These are phyloP conservation scores for Mycteria americana DNA, from an alignment of 2,797 vertebrate species.

Conservation along the genomic window DNA sequence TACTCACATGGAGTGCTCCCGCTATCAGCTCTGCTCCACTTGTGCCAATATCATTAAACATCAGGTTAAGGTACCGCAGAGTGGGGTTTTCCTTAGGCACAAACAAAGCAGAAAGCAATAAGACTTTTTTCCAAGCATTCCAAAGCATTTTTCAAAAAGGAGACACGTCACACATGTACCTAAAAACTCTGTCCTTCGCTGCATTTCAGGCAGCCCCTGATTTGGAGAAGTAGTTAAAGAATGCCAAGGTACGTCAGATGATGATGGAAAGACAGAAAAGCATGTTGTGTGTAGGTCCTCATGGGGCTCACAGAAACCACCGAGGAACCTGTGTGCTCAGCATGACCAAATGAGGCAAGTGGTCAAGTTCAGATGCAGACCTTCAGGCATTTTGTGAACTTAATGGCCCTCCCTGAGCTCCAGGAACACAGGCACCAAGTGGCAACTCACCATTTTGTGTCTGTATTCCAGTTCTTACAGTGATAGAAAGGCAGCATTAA, in stretches of 20 bases:
- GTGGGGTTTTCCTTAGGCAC: constrained; percentile 60
- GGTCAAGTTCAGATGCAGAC: background rate
- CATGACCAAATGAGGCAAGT: background rate
- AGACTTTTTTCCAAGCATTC: background rate
- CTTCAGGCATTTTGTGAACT: background rate
- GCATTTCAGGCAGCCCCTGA: background rate
- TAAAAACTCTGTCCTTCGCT: background rate
- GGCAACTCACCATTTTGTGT: background rate
- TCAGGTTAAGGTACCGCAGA: constrained; percentile 83
- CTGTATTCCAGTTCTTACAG: background rate
- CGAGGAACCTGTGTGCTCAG: background rate
- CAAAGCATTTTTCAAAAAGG: background rate
- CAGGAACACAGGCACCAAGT: background rate
- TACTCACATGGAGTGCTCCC: constrained; percentile 81
- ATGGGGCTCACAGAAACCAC: background rate
- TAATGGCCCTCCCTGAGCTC: background rate
- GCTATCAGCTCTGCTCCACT: constrained; percentile 83
- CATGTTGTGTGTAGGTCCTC: fast-evolving
- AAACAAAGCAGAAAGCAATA: constrained; percentile 18
- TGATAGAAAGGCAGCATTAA: background rate
- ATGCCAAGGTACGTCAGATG: background rate
- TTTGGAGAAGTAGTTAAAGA: background rate
- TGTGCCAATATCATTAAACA: constrained; percentile 84
- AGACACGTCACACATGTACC: fast-evolving
- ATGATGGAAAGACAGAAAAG: background rate